Percentiles rank a stretch among this genome's conserved stretches.
Conservation (phyloP, 1,140 invertebrate genomes). For the Orius insidiosus region DNA sequence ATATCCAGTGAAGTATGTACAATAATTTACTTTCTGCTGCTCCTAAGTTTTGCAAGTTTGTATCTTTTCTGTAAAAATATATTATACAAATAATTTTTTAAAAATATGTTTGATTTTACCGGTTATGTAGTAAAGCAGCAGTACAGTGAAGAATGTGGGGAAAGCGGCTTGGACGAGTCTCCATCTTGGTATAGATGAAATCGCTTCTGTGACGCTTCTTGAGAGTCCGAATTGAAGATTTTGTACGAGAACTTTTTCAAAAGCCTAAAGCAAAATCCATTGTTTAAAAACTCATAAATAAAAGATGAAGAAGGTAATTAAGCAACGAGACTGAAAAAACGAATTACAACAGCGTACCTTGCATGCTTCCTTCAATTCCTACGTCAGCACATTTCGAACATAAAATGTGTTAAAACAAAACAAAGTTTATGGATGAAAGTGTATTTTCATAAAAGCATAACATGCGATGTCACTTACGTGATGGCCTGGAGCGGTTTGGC, state of each 20-base stretch:
- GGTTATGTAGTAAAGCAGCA: constrained; percentile 66
- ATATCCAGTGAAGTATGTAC: constrained; percentile 96
- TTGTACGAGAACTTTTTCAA: constrained; percentile 96
- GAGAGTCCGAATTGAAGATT: constrained; percentile 93
- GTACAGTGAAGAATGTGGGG: constrained; percentile 88
- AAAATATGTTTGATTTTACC: constrained; percentile 30
- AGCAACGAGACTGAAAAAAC: not conserved
- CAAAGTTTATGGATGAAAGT: not conserved
- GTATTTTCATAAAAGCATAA: constrained; percentile 10
- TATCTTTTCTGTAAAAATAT: constrained; percentile 51
- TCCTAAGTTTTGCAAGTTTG: constrained; percentile 59
- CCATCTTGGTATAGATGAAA: constrained; percentile 82
- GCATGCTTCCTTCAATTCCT: constrained; percentile 68
- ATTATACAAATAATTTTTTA: constrained; percentile 1
- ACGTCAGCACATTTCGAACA: constrained; percentile 10
- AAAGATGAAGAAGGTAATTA: not conserved
- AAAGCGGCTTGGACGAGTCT: constrained; percentile 72
- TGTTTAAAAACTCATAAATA: not conserved
- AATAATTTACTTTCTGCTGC: constrained; percentile 88
- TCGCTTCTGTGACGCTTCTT: constrained; percentile 76
- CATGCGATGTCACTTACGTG: constrained; percentile 50
- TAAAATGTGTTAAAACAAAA: not conserved
- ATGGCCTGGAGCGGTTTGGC: constrained; percentile 73
- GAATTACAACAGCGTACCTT: constrained; percentile 36
- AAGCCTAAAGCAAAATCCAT: constrained; percentile 44